Conservation (phyloP, 2,888 invertebrate genomes). For the Carabus problematicus region DNA sequence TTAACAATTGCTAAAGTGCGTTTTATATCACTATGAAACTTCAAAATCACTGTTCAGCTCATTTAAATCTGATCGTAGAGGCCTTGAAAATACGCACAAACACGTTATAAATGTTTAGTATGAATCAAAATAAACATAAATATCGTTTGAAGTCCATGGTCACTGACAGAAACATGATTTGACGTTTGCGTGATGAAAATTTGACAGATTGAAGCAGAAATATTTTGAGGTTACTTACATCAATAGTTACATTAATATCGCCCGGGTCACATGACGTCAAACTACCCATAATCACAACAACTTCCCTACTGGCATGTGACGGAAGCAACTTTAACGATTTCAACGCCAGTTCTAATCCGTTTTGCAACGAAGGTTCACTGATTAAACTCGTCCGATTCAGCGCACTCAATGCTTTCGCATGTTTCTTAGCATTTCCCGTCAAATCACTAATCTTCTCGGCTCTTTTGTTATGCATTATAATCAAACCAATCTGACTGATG, state of each 20-base stretch:
- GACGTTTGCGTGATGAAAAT: too few relatives aligned
- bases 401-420: constrained; percentile 73
- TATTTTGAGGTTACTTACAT: constrained; percentile 66
- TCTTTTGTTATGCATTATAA: constrained; percentile 89
- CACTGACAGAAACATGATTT: too few relatives aligned
- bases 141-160: too few relatives aligned
- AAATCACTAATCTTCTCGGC: constrained; percentile 92
- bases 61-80: too few relatives aligned
- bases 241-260: constrained; percentile 85
- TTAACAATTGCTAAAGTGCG: too few relatives aligned
- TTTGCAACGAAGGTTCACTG: constrained; percentile 97
- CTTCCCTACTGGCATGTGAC: constrained; percentile 92
- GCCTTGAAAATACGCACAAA: too few relatives aligned
- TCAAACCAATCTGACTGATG: constrained; percentile 94
- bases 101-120: too few relatives aligned
- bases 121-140: too few relatives aligned
- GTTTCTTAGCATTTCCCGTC: constrained; percentile 84
- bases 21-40: too few relatives aligned
- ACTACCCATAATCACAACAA: constrained; percentile 90
- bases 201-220: too few relatives aligned
- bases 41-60: too few relatives aligned
- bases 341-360: constrained; percentile 88
- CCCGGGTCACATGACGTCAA: constrained; percentile 97
- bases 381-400: constrained; percentile 72
- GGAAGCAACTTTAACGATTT: constrained; percentile 88